Base-by-base conservation (phyloP, 1,140 invertebrate genomes). In the Paraescarpia echinospica region DNA sequence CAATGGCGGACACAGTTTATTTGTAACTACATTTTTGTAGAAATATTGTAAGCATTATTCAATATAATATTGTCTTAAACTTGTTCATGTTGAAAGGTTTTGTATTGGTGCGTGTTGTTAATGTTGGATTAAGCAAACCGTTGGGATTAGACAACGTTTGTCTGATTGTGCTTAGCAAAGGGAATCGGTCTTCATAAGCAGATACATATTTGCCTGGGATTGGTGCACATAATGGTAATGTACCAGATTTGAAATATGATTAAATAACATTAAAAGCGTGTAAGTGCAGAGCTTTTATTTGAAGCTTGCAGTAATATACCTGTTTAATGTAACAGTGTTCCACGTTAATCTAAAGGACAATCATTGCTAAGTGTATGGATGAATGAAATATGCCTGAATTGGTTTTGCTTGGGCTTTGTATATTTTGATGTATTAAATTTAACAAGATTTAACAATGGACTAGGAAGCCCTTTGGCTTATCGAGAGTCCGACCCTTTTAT, bases 1-100 rank as follows among this genome's bases (percentile, higher is more conserved):
- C 8, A 18, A 77, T 77, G n/a, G 59, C 27, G 22, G 22, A 77
- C 59, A 77, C 59, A 31, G 22, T 77, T 14, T 77, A 77, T 1
- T 77, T 77, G 59, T 77, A 77, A 31, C 59, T 77, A 77, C 59
- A 77, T 77, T 77, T 77, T 77, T 77, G 59, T 77, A 77, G 59
- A 77, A 77, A 77, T 27, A 31, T 31, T 77, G 59, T 77, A 77
- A 77, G 59, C 59, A 77, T 4, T 18, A 77, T 77, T 18, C 14
- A 18, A 27, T 77, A n/a, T n/a, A n/a, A 6, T 77, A 77, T 31
- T 77, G 8, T 18, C 18, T 77, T 77, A 77, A 77, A 77, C 59
- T 12, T 77, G 59, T 77, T 14, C 27, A 77, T 77, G 4, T 41
- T 41, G 59, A 14, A 77, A 27, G 14, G 59, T 77, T 77, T 27